Base-by-base conservation (phyloP, 2,888 invertebrate species). In the Leucania comma region DNA sequence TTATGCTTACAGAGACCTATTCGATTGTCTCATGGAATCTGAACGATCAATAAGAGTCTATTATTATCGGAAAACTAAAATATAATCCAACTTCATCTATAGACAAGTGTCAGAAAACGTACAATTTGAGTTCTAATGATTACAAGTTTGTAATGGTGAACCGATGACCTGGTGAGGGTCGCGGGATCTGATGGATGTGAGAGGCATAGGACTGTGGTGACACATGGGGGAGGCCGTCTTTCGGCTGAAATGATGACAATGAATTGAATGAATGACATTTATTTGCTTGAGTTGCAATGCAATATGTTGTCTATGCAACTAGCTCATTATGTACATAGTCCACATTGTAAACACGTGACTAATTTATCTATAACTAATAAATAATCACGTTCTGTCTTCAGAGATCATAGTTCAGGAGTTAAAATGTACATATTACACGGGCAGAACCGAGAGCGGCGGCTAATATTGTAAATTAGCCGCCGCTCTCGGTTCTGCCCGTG, bases 321-420 rank as follows among this genome's bases (percentile, higher is more conserved):
- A 48, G 46, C n/a, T 6, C 46, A 48, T 46, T 35, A 29, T 35
- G 6, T n/a, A 1, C 20, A 17, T 22, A 51, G n/a, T 48, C 3
- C 8, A 22, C n/a, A 22, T 10, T 24, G 46, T 12, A 22, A 35
- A 54, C 48, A 63, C 46, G 72, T 72, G 78, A 66, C 22, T 50
- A 29, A 54, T 51, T 32, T 59, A 57, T 59, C 14, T 46, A 63
- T 48, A 22, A 2, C 54, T 56, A 67, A 63, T 72, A 60, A 73
- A 78, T 78, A 51, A 72, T 59, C 35, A 54, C 32, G 17, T 72
- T 78, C 35, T 17, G 53, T 54, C 46, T 59, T 14, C 12, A 51
- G 26, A 72, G 76, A 60, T 63, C 63, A 76, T 6, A 59, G 79
- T 63, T 72, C 73, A 76, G 58, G 50, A 59, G 20, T 72, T 35